Evolutionary conservation across 2,888 invertebrate species (phyloP).

Genomic region (Sisyra terminalis): DNA sequence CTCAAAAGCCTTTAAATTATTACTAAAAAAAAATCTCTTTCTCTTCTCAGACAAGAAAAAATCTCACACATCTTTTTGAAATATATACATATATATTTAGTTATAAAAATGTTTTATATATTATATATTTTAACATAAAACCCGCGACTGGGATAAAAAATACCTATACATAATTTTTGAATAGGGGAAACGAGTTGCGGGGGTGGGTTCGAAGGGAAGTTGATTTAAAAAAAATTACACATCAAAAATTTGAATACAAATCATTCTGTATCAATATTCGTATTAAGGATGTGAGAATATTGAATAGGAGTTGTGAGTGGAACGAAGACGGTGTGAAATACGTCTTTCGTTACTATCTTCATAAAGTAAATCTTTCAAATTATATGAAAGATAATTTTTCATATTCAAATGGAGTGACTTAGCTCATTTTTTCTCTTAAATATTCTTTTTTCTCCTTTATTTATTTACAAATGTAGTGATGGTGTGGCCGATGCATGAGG

Average conservation of each 20-base stretch:
- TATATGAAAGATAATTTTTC: conserved; percentile 2
- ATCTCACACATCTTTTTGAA: too few species aligned
- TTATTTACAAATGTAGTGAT: neutral
- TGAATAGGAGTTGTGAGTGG: neutral
- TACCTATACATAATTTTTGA: too few species aligned
- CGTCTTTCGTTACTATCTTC: neutral
- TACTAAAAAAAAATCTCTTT: too few species aligned
- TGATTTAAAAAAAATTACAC: conserved; percentile 1
- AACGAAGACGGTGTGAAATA: neutral
- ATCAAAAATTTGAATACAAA: conserved; percentile 1
- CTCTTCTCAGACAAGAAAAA: too few species aligned
- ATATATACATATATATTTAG: too few species aligned
- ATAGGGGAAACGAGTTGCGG: too few species aligned
- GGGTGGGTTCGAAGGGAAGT: too few species aligned
- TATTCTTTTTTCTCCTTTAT: neutral
- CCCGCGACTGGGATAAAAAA: too few species aligned
- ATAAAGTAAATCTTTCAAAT: conserved; percentile 1
- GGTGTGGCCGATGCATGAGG: too few species aligned
- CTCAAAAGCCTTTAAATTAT: too few species aligned
- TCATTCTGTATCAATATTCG: neutral
- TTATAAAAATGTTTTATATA: too few species aligned
- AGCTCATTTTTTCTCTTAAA: conserved; percentile 1
- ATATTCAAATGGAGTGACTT: conserved; percentile 3
- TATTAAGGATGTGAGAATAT: neutral
- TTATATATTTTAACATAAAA: too few species aligned